Percentiles rank a stretch among this genome's conserved stretches.
Conservation (phyloP, 2,113 vertebrate species). For the Actenoides hombroni region DNA sequence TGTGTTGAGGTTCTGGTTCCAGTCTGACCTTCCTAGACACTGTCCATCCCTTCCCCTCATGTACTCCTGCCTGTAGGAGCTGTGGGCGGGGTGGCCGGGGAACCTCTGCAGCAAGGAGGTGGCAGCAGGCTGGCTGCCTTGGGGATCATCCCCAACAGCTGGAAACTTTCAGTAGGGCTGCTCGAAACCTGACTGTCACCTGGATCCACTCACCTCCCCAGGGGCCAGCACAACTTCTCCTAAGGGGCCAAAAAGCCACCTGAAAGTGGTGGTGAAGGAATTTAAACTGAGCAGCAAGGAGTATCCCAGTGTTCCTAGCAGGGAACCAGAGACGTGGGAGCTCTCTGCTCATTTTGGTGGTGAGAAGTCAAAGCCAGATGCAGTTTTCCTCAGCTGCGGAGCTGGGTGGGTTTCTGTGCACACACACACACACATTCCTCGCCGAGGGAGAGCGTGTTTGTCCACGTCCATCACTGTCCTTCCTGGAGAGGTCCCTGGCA, state of each 20-base stretch:
- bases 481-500: not conserved
- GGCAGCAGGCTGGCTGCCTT: not conserved
- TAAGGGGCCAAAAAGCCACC: not conserved
- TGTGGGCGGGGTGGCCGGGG: not conserved
- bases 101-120: accelerated
- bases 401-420: not conserved
- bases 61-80: not conserved
- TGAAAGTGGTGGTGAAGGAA: not conserved
- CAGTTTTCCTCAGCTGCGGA: not conserved
- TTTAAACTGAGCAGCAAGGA: not conserved
- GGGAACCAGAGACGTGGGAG: not conserved
- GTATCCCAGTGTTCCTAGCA: not conserved
- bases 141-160: not conserved
- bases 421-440: not conserved
- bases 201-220: not conserved
- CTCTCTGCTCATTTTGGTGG: not conserved
- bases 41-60: not conserved
- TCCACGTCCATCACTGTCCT: not conserved
- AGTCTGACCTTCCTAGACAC: not conserved
- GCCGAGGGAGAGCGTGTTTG: accelerated
- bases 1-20: not conserved
- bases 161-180: not conserved
- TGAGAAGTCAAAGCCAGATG: not conserved
- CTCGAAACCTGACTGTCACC: not conserved
- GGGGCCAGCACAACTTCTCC: not conserved